phyloP scores from a whole-genome alignment of 1,140 invertebrate species.

The Scaptomyza montana region DNA sequence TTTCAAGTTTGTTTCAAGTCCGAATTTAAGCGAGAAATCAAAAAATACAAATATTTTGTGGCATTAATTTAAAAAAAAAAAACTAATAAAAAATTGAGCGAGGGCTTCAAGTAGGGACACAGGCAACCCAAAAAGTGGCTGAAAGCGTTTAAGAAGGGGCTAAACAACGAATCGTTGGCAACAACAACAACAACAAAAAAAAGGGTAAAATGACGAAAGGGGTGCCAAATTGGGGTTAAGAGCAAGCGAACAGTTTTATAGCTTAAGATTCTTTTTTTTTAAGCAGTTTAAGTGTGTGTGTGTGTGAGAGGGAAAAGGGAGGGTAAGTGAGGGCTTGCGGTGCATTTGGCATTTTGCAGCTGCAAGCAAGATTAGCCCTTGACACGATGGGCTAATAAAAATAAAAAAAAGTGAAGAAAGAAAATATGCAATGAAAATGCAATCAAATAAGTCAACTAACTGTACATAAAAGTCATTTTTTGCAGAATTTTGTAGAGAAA shows the following conservation, averaged over 20 bases:
- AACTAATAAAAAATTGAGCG: slow-evolving; percentile 23
- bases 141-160: slow-evolving; percentile 2
- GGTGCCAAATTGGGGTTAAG: slow-evolving; percentile 53
- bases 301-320: too few species aligned
- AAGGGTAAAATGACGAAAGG: slow-evolving; percentile 6
- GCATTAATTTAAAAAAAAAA: slow-evolving; percentile 54
- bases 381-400: too few species aligned
- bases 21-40: slow-evolving; percentile 18
- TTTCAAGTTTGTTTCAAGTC: slow-evolving; percentile 68
- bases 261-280: slow-evolving; percentile 41
- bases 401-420: too few species aligned
- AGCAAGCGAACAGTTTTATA: slow-evolving; percentile 51
- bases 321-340: background rate
- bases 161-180: slow-evolving; percentile 14
- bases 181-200: too few species aligned
- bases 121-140: slow-evolving; percentile 7
- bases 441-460: slow-evolving; percentile 10
- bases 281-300: background rate
- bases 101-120: slow-evolving; percentile 2
- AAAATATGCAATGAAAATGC: background rate
- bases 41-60: slow-evolving; percentile 57
- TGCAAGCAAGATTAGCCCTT: slow-evolving; percentile 4
- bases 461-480: too few species aligned
- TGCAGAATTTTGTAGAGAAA: too few species aligned
- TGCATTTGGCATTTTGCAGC: background rate